Evolutionary conservation across 1,140 invertebrate genomes (phyloP), one percentile per base, ranked within the genome.

Genomic region (Riptortus pedestris): DNA sequence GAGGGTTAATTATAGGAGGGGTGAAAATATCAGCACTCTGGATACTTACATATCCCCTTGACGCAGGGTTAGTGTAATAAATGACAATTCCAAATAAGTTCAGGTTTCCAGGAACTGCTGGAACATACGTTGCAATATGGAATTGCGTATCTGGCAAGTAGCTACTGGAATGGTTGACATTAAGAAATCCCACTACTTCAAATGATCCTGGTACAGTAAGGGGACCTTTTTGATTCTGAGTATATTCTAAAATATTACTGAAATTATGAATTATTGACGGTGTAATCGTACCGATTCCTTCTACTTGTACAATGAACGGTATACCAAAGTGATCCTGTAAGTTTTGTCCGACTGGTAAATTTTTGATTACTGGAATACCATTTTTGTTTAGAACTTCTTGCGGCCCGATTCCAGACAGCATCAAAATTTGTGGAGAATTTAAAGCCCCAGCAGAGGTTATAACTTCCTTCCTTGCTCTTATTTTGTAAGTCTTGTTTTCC

Each of bases 391-490:
- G 76, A 65, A 93, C 87, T 9, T 84, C 76, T 51, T 77, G 79
- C 0, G 90, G 90, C 0, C 91, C 91, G 47, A 93, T 79, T 0
- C 91, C 91, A 0, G 89, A 92, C 0, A 93, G 71, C 88, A 93
- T 91, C 48, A 94, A 73, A 31, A 94, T 72, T 67, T 91, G 87
- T 0, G 90, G 86, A 22, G 81, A 83, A 55, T 88, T 88, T 7
- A 91, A 85, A 0, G 86, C 80, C 0, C 89, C 89, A 1, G 87
- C 87, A 1, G 86, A 86, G 9, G 91, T 67, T 31, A 90, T 84
- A 1, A 72, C 66, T 74, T 91, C 88, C 70, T 86, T 85, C 33
- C 77, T 78, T 0, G 87, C 86, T 29, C 78, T 74, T 0, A 88
- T 82, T 2, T 16, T 70, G 69, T 81, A 78, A 57, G 78, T 80